A percentile compares a stretch with the other conserved stretches of the same genome.
Evolutionary conservation across 2,113 vertebrate species (phyloP).

Genomic region (Cryptomyrus ogoouensis): DNA sequence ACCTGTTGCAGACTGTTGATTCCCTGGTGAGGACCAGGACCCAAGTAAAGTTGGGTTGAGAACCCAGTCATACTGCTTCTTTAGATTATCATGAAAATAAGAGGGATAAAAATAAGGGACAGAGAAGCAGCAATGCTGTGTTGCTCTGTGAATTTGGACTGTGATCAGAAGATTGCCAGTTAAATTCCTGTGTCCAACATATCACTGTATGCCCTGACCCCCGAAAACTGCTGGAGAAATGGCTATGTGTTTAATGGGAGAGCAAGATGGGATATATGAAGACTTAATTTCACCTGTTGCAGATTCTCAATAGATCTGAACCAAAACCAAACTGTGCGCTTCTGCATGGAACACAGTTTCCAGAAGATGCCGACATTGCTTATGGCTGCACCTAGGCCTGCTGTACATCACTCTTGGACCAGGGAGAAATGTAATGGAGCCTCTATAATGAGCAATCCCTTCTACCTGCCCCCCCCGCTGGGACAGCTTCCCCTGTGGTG

Average conservation of each 20-base stretch:
- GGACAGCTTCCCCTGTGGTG: background rate
- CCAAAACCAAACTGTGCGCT: background rate
- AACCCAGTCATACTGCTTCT: background rate
- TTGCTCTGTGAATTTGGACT: background rate
- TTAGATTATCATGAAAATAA: background rate
- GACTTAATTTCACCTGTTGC: background rate
- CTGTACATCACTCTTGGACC: no score
- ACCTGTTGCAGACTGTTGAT: background rate
- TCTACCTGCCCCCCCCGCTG: no score
- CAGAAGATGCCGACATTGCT: background rate
- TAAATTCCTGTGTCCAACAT: background rate
- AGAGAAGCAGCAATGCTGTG: background rate
- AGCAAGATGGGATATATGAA: background rate
- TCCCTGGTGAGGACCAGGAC: background rate
- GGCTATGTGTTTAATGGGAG: background rate
- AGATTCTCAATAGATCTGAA: background rate
- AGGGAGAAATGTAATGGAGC: background rate
- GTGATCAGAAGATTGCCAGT: background rate
- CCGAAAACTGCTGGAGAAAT: background rate
- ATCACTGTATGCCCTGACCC: background rate
- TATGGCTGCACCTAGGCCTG: background rate
- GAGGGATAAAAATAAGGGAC: background rate
- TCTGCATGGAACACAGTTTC: background rate
- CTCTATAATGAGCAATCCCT: background rate
- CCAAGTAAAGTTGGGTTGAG: background rate